Evolutionary conservation across 2,888 invertebrate genomes (phyloP).

Genomic region (Callyntrura sp.): DNA sequence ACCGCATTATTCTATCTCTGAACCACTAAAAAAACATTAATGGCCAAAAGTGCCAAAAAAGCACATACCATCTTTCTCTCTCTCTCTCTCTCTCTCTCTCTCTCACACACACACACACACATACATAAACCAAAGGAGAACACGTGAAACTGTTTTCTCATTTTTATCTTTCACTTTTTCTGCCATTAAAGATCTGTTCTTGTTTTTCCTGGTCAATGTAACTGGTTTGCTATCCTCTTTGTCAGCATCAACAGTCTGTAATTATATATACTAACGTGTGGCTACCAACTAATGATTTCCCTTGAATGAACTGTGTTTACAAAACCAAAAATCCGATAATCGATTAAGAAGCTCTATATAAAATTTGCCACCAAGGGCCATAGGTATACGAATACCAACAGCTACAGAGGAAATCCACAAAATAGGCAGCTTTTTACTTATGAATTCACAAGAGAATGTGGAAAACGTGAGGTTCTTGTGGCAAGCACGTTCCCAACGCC

Average conservation of each 20-base stretch:
- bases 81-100: background rate
- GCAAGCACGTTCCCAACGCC: background rate
- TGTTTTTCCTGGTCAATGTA: background rate
- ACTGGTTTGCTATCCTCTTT: background rate
- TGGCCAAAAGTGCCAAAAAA: constrained; percentile 73
- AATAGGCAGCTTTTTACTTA: background rate
- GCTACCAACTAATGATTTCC: constrained; percentile 68
- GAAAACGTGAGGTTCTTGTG: constrained; percentile 13
- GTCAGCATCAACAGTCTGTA: background rate
- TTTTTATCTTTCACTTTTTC: constrained; percentile 38
- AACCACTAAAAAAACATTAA: constrained; percentile 70
- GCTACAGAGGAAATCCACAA: background rate
- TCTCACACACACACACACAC: background rate
- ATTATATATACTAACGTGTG: background rate
- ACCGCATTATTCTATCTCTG: constrained; percentile 69
- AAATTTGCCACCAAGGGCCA: background rate
- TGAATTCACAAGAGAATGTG: background rate
- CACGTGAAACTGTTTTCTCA: constrained; percentile 18
- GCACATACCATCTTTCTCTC: background rate
- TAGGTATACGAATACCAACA: background rate
- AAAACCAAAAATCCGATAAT: constrained; percentile 75
- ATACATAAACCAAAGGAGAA: background rate
- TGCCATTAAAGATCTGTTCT: background rate
- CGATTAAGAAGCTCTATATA: constrained; percentile 68
- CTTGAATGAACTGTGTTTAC: constrained; percentile 61